These are phyloP conservation scores for Periplaneta americana DNA, from an alignment of 1,140 invertebrate species.

Conservation along the genomic window DNA sequence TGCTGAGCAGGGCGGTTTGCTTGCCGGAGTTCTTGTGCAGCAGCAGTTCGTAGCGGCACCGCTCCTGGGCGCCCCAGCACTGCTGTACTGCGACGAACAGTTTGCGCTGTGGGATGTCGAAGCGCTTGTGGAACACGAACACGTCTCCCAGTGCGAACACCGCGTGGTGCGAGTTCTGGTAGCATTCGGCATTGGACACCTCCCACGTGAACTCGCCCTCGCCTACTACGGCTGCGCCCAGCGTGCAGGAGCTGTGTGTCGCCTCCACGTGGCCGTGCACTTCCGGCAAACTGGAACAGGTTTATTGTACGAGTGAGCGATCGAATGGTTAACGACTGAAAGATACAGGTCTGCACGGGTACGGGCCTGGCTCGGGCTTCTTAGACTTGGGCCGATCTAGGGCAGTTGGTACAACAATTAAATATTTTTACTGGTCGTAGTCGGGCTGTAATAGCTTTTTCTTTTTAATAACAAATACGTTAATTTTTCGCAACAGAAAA, in stretches of 20 bases:
- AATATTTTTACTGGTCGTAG: too few relatives aligned
- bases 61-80: neutral
- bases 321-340: too few relatives aligned
- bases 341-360: too few relatives aligned
- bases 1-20: neutral
- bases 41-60: neutral
- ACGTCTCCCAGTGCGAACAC: neutral
- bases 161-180: neutral
- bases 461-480: too few relatives aligned
- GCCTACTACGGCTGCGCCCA: neutral
- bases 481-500: too few relatives aligned
- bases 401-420: too few relatives aligned
- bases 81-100: conserved; percentile 1
- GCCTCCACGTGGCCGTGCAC: conserved; percentile 45
- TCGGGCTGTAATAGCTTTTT: too few relatives aligned
- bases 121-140: conserved; percentile 2
- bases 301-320: too few relatives aligned
- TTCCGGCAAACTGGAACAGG: too few relatives aligned
- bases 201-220: neutral
- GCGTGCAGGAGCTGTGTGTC: neutral
- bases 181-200: conserved; percentile 8
- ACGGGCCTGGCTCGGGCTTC: too few relatives aligned
- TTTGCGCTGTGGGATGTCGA: conserved; percentile 2
- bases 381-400: too few relatives aligned
- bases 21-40: neutral